phyloP scores from a whole-genome alignment of 2,888 invertebrate species.

The Bombyx huttoni region DNA sequence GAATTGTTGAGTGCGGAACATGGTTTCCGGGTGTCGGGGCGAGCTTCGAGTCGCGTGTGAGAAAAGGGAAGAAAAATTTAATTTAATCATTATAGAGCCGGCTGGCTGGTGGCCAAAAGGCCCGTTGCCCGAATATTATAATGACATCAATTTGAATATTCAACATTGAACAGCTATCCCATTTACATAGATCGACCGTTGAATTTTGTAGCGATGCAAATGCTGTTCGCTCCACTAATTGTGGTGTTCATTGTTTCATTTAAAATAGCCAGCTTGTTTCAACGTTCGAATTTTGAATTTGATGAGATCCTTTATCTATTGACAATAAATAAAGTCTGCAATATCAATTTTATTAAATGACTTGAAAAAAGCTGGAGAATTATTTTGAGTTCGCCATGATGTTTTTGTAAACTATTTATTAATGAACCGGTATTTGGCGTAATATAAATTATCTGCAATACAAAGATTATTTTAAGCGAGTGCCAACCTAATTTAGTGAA shows the following conservation, averaged over 20 bases:
- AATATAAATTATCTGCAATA: neutral
- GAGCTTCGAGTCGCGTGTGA: constrained; percentile 38
- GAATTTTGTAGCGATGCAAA: constrained; percentile 65
- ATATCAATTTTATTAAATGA: neutral
- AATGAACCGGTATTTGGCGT: neutral
- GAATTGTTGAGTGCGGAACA: constrained; percentile 15
- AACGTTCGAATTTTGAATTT: neutral
- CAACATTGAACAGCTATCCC: constrained; percentile 66
- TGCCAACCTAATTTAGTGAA: constrained; percentile 37
- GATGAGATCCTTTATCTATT: neutral
- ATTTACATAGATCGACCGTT: constrained; percentile 71
- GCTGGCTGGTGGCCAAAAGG: constrained; percentile 65
- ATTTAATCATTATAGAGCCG: constrained; percentile 64
- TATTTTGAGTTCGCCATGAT: neutral
- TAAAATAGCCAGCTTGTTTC: constrained; percentile 7
- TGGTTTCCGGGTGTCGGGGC: constrained; percentile 18
- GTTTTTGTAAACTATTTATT: neutral
- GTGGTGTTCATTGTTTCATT: constrained; percentile 46
- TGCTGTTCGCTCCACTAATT: constrained; percentile 59
- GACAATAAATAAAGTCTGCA: neutral
- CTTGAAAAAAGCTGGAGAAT: neutral
- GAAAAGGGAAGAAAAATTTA: constrained; percentile 44
- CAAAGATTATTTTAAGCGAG: too few relatives aligned
- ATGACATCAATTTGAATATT: constrained; percentile 73
- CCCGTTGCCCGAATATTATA: constrained; percentile 65